Evolutionary conservation across 2,888 invertebrate genomes (phyloP).

Genomic region (Brachypalpus laphriformis): DNA sequence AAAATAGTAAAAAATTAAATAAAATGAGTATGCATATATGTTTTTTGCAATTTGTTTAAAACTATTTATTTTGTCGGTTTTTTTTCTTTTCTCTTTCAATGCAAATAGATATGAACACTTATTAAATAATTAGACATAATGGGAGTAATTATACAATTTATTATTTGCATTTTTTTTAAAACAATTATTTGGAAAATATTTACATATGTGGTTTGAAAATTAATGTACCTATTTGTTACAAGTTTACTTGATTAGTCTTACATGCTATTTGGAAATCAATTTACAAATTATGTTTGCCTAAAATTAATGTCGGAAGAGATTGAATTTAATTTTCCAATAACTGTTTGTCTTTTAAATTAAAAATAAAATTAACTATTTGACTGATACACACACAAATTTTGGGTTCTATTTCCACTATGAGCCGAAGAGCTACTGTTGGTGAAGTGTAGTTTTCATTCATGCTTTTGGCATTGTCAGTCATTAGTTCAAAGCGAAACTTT

Average conservation of each 20-base stretch:
- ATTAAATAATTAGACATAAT: constrained; percentile 39
- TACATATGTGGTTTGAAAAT: constrained; percentile 14
- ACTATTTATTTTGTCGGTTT: constrained; percentile 42
- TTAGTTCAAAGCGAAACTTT: no score
- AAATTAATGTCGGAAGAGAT: background rate
- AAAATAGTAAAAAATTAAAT: background rate
- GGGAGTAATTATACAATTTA: constrained; percentile 35
- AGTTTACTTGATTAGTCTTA: background rate
- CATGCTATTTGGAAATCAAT: constrained; percentile 4
- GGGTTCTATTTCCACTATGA: no score
- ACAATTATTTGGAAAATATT: constrained; percentile 22
- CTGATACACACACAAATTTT: no score
- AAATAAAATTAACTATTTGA: no score
- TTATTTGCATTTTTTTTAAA: background rate
- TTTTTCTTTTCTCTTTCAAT: constrained; percentile 11
- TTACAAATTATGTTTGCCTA: background rate
- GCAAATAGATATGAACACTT: constrained; percentile 59
- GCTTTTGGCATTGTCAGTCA: no score
- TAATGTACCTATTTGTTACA: background rate
- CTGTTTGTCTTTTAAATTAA: no score
- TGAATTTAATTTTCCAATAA: no score
- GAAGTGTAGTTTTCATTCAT: no score
- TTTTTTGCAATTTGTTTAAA: constrained; percentile 45
- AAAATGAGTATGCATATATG: background rate
- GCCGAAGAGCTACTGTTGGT: no score